Percentiles rank a stretch among this genome's conserved stretches.
phyloP scores from a whole-genome alignment of 2,888 invertebrate genomes.

The Arenicola marina region DNA sequence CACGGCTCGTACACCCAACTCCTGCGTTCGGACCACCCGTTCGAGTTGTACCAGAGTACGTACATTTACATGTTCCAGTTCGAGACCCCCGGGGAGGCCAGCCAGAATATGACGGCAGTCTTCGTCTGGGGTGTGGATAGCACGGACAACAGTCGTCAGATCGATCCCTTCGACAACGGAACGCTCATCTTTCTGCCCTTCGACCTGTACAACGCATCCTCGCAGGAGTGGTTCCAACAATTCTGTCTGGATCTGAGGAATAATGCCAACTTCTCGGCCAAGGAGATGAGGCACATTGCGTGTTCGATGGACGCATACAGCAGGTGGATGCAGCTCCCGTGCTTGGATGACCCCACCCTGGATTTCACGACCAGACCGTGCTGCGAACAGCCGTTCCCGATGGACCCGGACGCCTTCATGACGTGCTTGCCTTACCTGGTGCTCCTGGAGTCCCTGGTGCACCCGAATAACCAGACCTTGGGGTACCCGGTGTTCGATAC shows the following conservation, averaged over 20 bases:
- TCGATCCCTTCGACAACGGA: conserved; percentile 81
- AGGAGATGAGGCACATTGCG: conserved; percentile 80
- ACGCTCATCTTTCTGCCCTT: no score
- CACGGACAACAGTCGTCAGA: conserved; percentile 81
- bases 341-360: not conserved
- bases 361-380: not conserved
- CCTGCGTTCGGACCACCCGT: conserved; percentile 13
- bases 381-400: no score
- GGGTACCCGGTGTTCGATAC: not conserved
- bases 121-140: conserved; percentile 88
- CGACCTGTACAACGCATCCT: no score
- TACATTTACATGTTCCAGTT: conserved; percentile 7
- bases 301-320: conserved; percentile 72
- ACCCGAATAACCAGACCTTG: not conserved
- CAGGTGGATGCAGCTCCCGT: not conserved
- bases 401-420: no score
- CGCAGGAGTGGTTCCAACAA: no score
- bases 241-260: no score
- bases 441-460: not conserved
- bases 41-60: conserved; percentile 21
- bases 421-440: conserved; percentile 1
- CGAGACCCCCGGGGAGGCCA: not conserved
- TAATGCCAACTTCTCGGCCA: not conserved
- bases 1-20: conserved; percentile 22
- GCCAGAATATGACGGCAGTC: conserved; percentile 5